Percentiles rank a stretch among this genome's conserved stretches.
phyloP scores from a whole-genome alignment of 2,888 invertebrate genomes.

The Phytoseiulus persimilis region DNA sequence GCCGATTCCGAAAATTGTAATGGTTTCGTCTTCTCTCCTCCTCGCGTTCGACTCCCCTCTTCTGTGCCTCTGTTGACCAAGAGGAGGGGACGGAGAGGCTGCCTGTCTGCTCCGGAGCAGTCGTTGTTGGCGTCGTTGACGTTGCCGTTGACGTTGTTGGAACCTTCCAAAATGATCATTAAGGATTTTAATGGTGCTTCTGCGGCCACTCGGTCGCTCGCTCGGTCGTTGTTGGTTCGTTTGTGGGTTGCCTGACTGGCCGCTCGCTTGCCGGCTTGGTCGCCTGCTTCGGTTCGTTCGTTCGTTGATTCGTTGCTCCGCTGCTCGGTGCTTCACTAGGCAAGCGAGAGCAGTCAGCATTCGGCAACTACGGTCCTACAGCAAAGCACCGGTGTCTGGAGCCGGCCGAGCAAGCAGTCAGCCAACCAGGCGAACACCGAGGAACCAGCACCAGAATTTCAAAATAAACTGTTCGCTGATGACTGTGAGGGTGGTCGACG shows the following conservation, averaged over 20 bases:
- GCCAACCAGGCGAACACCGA: neutral
- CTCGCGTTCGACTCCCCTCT: neutral
- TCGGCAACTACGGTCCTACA: neutral
- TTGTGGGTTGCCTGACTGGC: neutral
- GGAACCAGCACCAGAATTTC: neutral
- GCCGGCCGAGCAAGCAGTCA: neutral
- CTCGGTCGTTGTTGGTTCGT: neutral
- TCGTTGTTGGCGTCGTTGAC: neutral
- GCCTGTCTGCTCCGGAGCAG: neutral
- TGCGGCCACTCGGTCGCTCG: neutral
- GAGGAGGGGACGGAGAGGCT: neutral
- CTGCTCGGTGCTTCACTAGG: neutral
- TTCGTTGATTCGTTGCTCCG: neutral
- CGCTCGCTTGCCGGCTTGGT: neutral
- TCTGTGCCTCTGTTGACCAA: neutral
- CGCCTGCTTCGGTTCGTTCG: neutral
- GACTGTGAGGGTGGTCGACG: neutral
- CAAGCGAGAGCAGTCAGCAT: neutral
- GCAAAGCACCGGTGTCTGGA: neutral
- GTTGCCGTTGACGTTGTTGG: conserved; percentile 15
- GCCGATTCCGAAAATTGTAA: neutral
- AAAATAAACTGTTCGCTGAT: neutral
- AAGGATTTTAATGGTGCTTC: conserved; percentile 32
- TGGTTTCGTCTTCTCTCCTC: neutral
- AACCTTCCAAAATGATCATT: conserved; percentile 36